Conservation (phyloP, 2,888 invertebrate species). For the Gymnosoma rotundatum region DNA sequence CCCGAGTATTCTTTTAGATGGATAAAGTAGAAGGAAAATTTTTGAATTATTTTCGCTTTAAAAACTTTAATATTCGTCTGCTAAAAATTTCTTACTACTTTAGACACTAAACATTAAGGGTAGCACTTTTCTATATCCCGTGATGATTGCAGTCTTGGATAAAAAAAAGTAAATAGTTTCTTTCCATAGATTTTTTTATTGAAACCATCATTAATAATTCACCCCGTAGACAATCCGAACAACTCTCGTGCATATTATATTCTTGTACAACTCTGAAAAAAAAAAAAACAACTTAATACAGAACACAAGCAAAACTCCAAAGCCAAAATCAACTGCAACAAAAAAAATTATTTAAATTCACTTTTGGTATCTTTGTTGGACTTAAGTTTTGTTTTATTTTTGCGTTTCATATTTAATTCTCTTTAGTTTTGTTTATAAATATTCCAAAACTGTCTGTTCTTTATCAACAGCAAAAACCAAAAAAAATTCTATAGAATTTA, state of each 20-base stretch:
- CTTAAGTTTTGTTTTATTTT: background rate
- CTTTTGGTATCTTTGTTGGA: conserved; percentile 35
- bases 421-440: conserved; percentile 6
- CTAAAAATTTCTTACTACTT: too few relatives aligned
- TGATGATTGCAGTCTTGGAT: too few relatives aligned
- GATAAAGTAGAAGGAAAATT: too few relatives aligned
- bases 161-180: too few relatives aligned
- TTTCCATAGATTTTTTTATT: too few relatives aligned
- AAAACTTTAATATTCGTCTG: too few relatives aligned
- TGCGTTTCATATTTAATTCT: conserved; percentile 9
- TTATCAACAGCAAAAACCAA: conserved; percentile 6
- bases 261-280: background rate
- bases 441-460: conserved; percentile 42
- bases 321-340: conserved; percentile 10
- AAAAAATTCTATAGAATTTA: conserved; percentile 44
- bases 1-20: too few relatives aligned
- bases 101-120: too few relatives aligned
- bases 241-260: background rate
- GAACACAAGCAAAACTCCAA: conserved; percentile 1
- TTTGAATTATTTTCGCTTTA: too few relatives aligned
- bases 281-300: background rate
- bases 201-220: too few relatives aligned
- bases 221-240: too few relatives aligned
- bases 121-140: too few relatives aligned
- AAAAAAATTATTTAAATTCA: conserved; percentile 49